Evolutionary conservation across 2,113 vertebrate genomes (phyloP), one percentile per base, ranked within the genome.

Genomic region (Aepyceros melampus): DNA sequence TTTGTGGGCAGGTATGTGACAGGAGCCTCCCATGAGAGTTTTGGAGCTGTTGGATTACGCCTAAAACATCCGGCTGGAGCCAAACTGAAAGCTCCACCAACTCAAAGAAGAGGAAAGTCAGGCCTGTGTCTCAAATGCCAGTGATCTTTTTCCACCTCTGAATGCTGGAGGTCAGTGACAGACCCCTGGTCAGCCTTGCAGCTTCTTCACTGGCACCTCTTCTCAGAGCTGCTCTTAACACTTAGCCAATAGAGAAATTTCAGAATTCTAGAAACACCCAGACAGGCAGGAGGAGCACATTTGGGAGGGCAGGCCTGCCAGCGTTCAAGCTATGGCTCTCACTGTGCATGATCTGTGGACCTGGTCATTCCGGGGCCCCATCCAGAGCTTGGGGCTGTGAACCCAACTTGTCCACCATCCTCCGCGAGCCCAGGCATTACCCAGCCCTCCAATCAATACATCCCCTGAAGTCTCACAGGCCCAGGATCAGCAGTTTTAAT

Each of bases 401-500:
- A 43, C 49, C 60, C 8, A 11, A 31, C 36, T 78, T 49, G 40
- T 49, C 81, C 33, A 29, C 36, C 2, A 1, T 27, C 51, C 47
- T 85, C 58, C 25, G 33, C 4, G 2, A 56, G 3, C 33, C 56
- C 33, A 33, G 17, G 40, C 16, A 3, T n/a, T 33, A 6, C 55
- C 92, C 76, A 86, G 49, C 17, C 53, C 85, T 87, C 71, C 4
- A 43, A 47, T 71, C 78, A 47, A 45, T 16, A 56, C 78, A 60
- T 40, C 60, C 45, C 62, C 21, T 31, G 55, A 86, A 71, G 60
- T 58, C 51, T 74, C 81, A 71, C 45, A 67, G 49, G 60, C 82
- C 91, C 74, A 21, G 74, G 33, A 82, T 43, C 74, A 78, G 93
- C 86, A 91, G 74, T 98, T 98, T 96, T 96, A 97, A 93, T 62